phyloP scores from a whole-genome alignment of 2,888 invertebrate species.

The Spisula subtruncata region DNA sequence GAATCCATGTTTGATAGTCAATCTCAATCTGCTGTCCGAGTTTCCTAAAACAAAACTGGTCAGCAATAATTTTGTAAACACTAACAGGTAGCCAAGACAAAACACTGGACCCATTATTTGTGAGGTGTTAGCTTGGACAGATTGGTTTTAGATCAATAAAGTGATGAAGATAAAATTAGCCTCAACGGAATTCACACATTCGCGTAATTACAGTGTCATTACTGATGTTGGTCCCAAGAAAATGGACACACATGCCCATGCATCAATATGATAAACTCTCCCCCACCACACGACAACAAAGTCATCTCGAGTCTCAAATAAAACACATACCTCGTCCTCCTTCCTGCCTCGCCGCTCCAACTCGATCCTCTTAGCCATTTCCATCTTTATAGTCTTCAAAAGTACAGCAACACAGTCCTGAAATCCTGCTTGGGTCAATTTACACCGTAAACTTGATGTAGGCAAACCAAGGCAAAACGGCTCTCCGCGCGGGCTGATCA shows the following conservation, averaged over 20 bases:
- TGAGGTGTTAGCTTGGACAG: too few relatives aligned
- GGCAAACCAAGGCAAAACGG: conserved; percentile 67
- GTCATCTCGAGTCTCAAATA: conserved; percentile 5
- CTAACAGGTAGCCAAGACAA: too few relatives aligned
- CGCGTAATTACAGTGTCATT: not conserved
- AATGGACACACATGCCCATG: conserved; percentile 42
- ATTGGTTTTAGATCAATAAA: too few relatives aligned
- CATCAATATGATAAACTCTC: not conserved
- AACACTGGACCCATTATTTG: too few relatives aligned
- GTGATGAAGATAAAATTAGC: too few relatives aligned
- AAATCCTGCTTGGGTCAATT: conserved; percentile 63
- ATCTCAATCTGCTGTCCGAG: too few relatives aligned
- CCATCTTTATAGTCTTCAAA: conserved; percentile 68
- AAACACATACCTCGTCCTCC: conserved; percentile 93
- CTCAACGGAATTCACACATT: not conserved
- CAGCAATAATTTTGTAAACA: too few relatives aligned
- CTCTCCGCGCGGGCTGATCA: conserved; percentile 82
- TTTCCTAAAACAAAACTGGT: too few relatives aligned
- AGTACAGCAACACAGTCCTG: conserved; percentile 8
- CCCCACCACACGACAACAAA: conserved; percentile 22
- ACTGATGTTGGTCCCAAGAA: conserved; percentile 1
- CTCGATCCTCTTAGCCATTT: conserved; percentile 92
- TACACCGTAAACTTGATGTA: conserved; percentile 69
- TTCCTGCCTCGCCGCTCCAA: conserved; percentile 97
- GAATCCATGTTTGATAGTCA: too few relatives aligned